Evolutionary conservation across 2,113 vertebrate species (phyloP), one percentile per base, ranked within the genome.

Genomic region (Gallinago undulata): DNA sequence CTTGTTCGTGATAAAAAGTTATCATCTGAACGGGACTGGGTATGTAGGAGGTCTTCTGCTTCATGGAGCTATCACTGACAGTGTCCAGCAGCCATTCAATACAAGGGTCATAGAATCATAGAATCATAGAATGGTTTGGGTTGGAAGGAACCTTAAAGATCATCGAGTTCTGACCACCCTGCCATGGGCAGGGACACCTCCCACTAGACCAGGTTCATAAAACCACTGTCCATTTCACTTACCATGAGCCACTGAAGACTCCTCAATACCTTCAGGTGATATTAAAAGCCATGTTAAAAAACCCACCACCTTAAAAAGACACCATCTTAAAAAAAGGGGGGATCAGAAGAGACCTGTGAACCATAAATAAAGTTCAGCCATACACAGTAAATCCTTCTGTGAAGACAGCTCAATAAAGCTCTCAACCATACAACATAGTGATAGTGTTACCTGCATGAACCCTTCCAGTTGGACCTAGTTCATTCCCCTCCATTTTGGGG

Each of bases 21-120:
- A 8, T 7, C 12, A 8, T 7, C 12, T 41, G 27, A 41, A 30
- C 53, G 53, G 30, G 10, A 33, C 11, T 16, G 22, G 22, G n/a
- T 62, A 31, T 84, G 59, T 14, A 33, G 24, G 56, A 68, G 10
- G n/a, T 56, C 28, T 67, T 70, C 39, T 41, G 16, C 33, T 27
- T 15, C 19, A 2, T 24, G 39, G 23, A 83, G 13, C 25, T 45
- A 39, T 15, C 50, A 28, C 25, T 41, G 8, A 15, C 31, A 16
- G 37, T 11, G 45, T 14, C 12, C 12, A 3, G 33, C 55, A 66
- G 41, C 1, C 19, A 19, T 33, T 39, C 33, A 28, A 6, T 0
- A 62, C 35, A 25, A 67, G 4, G 3, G 0, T 45, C 24, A 47
- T 48, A 48, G 47, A 48, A 48, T 48, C 47, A 48, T 23, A 48